A percentile compares a stretch with the other conserved stretches of the same genome.
phyloP scores from a whole-genome alignment of 1,140 invertebrate species.

The Diprion similis region DNA sequence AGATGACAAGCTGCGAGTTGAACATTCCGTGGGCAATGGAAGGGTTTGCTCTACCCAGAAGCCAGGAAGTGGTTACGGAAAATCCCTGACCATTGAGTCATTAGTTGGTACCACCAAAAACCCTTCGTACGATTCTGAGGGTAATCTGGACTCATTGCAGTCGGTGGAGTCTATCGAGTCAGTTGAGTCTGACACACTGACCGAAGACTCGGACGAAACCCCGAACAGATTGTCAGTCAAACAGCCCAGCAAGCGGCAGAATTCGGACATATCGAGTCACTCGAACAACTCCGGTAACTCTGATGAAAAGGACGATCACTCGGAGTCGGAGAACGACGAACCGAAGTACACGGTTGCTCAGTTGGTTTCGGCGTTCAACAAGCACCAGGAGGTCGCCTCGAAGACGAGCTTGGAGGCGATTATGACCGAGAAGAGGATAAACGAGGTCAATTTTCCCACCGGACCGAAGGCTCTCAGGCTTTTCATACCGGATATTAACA shows the following conservation, averaged over 20 bases:
- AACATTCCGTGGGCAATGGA: neutral
- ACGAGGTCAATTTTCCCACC: conserved; percentile 60
- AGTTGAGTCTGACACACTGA: conserved; percentile 56
- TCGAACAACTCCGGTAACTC: conserved; percentile 53
- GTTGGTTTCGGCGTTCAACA: conserved; percentile 63
- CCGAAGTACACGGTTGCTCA: conserved; percentile 64
- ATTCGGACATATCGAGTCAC: conserved; percentile 52
- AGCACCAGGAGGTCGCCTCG: conserved; percentile 63
- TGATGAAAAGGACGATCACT: conserved; percentile 54
- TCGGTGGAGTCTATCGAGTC: conserved; percentile 47
- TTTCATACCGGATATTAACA: conserved; percentile 64
- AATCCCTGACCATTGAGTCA: neutral
- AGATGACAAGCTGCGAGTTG: neutral
- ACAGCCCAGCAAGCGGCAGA: conserved; percentile 44
- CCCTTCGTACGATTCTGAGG: conserved; percentile 43
- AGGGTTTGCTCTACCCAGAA: no score
- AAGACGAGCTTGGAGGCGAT: conserved; percentile 60
- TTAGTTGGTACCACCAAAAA: conserved; percentile 34
- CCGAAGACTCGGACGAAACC: conserved; percentile 56
- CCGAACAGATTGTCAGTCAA: conserved; percentile 27
- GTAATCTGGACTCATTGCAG: conserved; percentile 55
- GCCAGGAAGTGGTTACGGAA: no score
- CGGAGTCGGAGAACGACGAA: conserved; percentile 60
- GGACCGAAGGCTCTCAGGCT: conserved; percentile 62
- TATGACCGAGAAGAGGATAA: conserved; percentile 56